Conservation (phyloP, 1,140 invertebrate species). For the Heliconius eleuchia region DNA sequence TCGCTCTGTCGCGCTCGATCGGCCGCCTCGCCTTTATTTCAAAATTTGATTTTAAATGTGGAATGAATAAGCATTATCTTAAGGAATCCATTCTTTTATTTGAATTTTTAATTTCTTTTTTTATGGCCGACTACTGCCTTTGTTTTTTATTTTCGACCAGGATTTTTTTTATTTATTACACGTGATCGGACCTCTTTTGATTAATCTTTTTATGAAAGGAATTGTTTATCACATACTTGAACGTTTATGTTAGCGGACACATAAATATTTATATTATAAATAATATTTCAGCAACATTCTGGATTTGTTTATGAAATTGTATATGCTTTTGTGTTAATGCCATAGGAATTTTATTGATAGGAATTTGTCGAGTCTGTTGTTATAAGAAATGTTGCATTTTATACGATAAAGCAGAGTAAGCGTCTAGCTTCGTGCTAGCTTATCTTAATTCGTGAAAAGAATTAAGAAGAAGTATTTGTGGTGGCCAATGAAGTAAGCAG, state of each 20-base stretch:
- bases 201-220: constrained; percentile 26
- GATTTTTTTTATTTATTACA: constrained; percentile 56
- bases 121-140: constrained; percentile 68
- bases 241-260: constrained; percentile 17
- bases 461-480: neutral
- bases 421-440: constrained; percentile 34
- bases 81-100: constrained; percentile 78
- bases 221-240: constrained; percentile 27
- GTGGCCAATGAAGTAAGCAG: neutral
- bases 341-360: constrained; percentile 49
- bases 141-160: constrained; percentile 56
- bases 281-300: constrained; percentile 27
- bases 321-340: constrained; percentile 49
- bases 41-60: constrained; percentile 81
- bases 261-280: constrained; percentile 27
- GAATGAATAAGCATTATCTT: constrained; percentile 81
- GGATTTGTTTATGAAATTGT: constrained; percentile 54
- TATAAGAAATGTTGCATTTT: constrained; percentile 51
- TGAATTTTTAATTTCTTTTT: constrained; percentile 79
- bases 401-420: constrained; percentile 42
- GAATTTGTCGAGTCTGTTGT: constrained; percentile 68
- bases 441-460: constrained; percentile 11
- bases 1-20: constrained; percentile 67
- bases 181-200: constrained; percentile 45
- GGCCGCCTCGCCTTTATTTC: constrained; percentile 77